Evolutionary conservation across 2,888 invertebrate genomes (phyloP), one percentile per base, ranked within the genome.

Genomic region (Dryomyza anilis): DNA sequence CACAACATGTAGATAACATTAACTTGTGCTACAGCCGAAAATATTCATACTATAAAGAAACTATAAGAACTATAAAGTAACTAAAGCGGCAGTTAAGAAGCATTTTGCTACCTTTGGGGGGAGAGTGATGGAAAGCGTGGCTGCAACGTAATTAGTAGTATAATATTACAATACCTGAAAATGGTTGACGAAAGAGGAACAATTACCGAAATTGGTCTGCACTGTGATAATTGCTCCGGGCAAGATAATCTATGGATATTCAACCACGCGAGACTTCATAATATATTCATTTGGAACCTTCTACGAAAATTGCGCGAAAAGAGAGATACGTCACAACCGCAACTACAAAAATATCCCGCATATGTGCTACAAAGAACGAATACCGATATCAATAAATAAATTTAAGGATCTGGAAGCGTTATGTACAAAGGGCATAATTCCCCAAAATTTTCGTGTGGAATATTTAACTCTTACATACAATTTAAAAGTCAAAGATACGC

Each of bases 131-230:
- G 36, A 10, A 62, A 64, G 62, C 39, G 65, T 25, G 60, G 63
- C 1, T 64, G 48, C 16, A 68, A 68, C 48, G 64, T 64, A 61
- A 59, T 65, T 65, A 55, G 65, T 52, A 63, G 56, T 46, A 29
- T 16, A 12, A 30, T 64, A 30, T 68, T 55, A 29, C 27, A 68
- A 55, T 68, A 63, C 33, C 43, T 63, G 3, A 50, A 55, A 33
- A 21, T 59, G 12, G 50, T 33, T 12, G 33, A 33, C 12, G 33
- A 33, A 33, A 33, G 33, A 33, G 12, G 12, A 33, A 33, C 33
- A 6, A 6, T 8, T 6, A 8, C 33, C 7, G 12, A 8, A 33
- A 12, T 33, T 12, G 7, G 12, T 33, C 33, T 33, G 6, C 12
- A 33, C 12, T 33, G 33, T 33, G 33, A 33, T 33, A 33, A 12